A percentile compares a stretch with the other conserved stretches of the same genome.
phyloP scores from a whole-genome alignment of 2,888 invertebrate genomes.

The Eustalomyia histrio region DNA sequence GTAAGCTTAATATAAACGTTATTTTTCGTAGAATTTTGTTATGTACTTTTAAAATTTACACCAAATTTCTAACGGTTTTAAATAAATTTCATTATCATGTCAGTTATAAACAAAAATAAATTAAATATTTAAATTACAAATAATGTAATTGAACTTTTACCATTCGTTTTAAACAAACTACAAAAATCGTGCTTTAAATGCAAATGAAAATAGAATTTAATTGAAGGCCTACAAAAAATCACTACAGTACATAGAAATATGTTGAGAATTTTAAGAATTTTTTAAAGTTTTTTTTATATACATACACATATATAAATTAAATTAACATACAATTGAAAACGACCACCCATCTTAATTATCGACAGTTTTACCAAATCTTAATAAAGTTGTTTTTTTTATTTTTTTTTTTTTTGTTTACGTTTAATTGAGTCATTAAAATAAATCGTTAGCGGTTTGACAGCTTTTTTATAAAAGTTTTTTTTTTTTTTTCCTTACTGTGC shows the following conservation, averaged over 20 bases:
- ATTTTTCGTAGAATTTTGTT: background rate
- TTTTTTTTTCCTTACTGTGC: background rate
- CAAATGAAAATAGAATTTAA: slow-evolving; percentile 9
- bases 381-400: slow-evolving; percentile 63
- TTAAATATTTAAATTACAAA: background rate
- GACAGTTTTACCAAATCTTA: slow-evolving; percentile 23
- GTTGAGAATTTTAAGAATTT: slow-evolving; percentile 19
- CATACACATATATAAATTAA: too few species aligned
- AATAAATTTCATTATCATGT: background rate
- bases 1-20: background rate
- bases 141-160: slow-evolving; percentile 16
- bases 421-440: slow-evolving; percentile 78
- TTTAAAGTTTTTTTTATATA: background rate
- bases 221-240: background rate
- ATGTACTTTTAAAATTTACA: background rate
- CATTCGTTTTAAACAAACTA: background rate
- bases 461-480: slow-evolving; percentile 53
- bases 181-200: slow-evolving; percentile 26
- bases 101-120: background rate
- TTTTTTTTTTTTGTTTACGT: slow-evolving; percentile 76
- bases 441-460: slow-evolving; percentile 71
- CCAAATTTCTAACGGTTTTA: background rate
- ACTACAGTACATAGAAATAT: slow-evolving; percentile 3
- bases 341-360: slow-evolving; percentile 42
- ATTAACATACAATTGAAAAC: slow-evolving; percentile 25